Evolutionary conservation across 64 coral and sea anemone species (phyloP).

Genomic region (Cladopsammia gracilis): DNA sequence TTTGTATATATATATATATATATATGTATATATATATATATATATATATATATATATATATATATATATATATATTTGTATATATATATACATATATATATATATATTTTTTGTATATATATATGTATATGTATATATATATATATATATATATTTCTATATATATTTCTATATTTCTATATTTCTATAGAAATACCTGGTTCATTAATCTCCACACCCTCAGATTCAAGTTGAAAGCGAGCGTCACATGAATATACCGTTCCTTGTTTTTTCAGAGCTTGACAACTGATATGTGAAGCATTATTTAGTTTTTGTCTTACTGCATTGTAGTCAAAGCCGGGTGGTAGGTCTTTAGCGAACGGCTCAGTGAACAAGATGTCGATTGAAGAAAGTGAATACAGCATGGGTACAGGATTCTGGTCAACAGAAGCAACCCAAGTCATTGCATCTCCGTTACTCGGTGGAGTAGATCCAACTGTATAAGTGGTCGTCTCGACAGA

Average conservation of each 20-base stretch:
- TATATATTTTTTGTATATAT: no score
- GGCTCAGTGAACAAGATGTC: conserved; percentile 50
- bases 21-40: no score
- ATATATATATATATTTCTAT: no score
- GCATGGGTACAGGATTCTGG: conserved; percentile 69
- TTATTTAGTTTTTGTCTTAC: neutral
- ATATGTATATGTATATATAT: no score
- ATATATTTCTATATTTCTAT: neutral
- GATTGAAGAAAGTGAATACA: conserved; percentile 35
- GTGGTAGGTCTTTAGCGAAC: neutral
- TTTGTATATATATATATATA: no score
- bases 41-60: no score
- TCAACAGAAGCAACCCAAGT: conserved; percentile 42
- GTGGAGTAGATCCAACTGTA: conserved; percentile 55
- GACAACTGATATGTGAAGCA: neutral
- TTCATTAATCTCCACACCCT: neutral
- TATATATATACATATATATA: no score
- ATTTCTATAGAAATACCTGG: neutral
- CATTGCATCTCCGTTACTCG: conserved; percentile 35
- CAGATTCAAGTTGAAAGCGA: neutral
- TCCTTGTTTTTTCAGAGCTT: neutral
- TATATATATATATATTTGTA: no score
- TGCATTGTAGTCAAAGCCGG: neutral
- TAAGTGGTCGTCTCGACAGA: conserved; percentile 57
- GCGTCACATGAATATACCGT: neutral